A percentile compares a stretch with the other conserved stretches of the same genome.
Evolutionary conservation across 2,888 invertebrate species (phyloP).

Genomic region (Venustoraphidia nigricollis): DNA sequence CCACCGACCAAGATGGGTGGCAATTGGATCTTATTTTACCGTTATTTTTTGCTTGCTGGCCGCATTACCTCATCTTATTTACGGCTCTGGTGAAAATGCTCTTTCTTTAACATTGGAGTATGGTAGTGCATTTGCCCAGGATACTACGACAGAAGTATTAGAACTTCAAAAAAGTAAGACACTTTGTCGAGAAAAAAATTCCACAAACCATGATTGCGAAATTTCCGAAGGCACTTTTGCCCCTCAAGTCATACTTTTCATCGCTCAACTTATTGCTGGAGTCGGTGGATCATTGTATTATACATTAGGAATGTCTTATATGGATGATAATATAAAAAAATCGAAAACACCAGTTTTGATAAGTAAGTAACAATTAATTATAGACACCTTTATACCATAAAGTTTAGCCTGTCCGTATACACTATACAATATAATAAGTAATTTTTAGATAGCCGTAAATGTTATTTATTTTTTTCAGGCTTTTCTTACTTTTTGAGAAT

Average conservation of each 20-base stretch:
- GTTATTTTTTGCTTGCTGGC: slow-evolving; percentile 50
- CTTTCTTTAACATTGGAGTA: slow-evolving; percentile 43
- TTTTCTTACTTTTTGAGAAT: slow-evolving; percentile 50
- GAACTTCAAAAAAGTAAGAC: slow-evolving; percentile 37
- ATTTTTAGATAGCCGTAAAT: too few species aligned
- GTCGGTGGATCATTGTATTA: slow-evolving; percentile 53
- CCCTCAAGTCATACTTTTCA: slow-evolving; percentile 42
- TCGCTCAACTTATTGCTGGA: slow-evolving; percentile 54
- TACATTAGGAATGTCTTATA: slow-evolving; percentile 52
- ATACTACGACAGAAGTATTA: slow-evolving; percentile 27
- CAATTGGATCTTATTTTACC: slow-evolving; percentile 39
- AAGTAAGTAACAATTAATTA: slow-evolving; percentile 33
- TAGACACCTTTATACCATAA: too few species aligned
- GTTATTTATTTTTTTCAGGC: slow-evolving; percentile 25
- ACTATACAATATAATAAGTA: too few species aligned
- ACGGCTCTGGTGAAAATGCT: slow-evolving; percentile 52
- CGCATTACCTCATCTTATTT: slow-evolving; percentile 50
- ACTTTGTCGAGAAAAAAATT: slow-evolving; percentile 29
- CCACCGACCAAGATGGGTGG: slow-evolving; percentile 59
- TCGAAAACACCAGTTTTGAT: slow-evolving; percentile 55
- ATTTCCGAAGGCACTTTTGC: slow-evolving; percentile 35
- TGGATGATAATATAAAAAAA: slow-evolving; percentile 60
- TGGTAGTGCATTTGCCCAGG: slow-evolving; percentile 28
- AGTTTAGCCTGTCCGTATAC: too few species aligned
- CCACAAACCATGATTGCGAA: slow-evolving; percentile 20